Evolutionary conservation across 2,797 vertebrate genomes (phyloP), one percentile per base, ranked within the genome.

Genomic region (Sebastes trivittatus): DNA sequence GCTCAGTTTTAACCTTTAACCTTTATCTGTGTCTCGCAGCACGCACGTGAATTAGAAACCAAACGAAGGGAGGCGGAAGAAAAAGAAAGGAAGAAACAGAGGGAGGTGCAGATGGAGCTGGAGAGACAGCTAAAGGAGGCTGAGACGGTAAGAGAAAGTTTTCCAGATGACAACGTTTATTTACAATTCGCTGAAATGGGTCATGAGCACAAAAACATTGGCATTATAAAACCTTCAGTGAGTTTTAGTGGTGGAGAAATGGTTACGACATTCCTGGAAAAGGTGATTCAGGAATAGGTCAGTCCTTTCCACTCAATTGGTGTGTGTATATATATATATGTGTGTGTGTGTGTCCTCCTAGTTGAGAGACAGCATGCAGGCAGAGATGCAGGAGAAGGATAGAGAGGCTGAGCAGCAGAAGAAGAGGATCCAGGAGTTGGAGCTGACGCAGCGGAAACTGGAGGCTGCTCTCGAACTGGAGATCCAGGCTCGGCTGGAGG

Each of bases 401-500:
- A 93, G 67, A 74, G 94, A 95, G 78, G 89, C 96, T 0, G 91
- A 94, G 83, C 91, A 91, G 23, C 95, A 97, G 84, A 95, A 93
- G 63, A 93, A 64, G 74, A 95, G 92, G 81, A 96, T 97, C 77
- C 83, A 85, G 36, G 96, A 96, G 85, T 68, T 97, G 84, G 96
- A 96, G 90, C 70, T 93, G 81, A 96, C 92, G 0, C 96, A 97
- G 86, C 61, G 29, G 83, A 92, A 94, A 61, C 91, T 96, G 69
- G 95, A 96, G 79, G 91, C 81, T 3, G 95, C 95, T 0, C 94
- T 96, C 29, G 91, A 94, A 70, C 80, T 93, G 72, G 94, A 97
- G 93, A 96, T 96, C 62, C 95, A 95, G 79, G 95, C 95, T 6
- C 94, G 93, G 13, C 77, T 92, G 80, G 95, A 96, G 90, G 96